phyloP scores from a whole-genome alignment of 2,797 vertebrate species.

The Thaleichthys pacificus region DNA sequence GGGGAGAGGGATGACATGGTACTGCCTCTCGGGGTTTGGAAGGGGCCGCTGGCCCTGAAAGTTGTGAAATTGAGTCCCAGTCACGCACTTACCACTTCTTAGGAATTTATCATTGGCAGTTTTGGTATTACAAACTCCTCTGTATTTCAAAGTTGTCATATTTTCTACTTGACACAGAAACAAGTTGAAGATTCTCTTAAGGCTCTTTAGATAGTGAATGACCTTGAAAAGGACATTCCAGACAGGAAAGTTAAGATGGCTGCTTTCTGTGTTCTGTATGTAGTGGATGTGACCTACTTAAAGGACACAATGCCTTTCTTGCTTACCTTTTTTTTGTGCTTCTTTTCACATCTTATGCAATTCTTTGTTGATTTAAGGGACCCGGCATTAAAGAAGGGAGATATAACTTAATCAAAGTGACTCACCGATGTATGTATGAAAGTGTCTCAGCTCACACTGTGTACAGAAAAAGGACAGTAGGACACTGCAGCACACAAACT shows the following conservation, averaged over 20 bases:
- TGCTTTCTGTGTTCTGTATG: slow-evolving; percentile 1
- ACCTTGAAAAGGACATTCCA: slow-evolving; percentile 48
- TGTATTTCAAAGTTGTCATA: too few relatives aligned
- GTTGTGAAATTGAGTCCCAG: slow-evolving; percentile 8
- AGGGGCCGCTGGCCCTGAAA: slow-evolving; percentile 10
- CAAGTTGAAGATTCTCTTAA: background rate
- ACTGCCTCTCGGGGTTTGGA: slow-evolving; percentile 1
- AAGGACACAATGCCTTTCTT: background rate
- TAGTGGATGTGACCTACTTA: slow-evolving; percentile 53
- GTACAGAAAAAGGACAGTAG: slow-evolving; percentile 29
- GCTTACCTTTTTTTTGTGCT: background rate
- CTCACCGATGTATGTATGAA: background rate
- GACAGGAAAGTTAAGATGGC: slow-evolving; percentile 32
- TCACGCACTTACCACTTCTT: background rate
- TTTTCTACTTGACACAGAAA: slow-evolving; percentile 11
- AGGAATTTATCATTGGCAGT: background rate
- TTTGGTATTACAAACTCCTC: background rate
- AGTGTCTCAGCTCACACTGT: slow-evolving; percentile 23
- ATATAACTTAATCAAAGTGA: slow-evolving; percentile 2
- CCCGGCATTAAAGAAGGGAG: slow-evolving; percentile 4
- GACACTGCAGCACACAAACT: slow-evolving; percentile 62
- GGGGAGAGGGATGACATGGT: too few relatives aligned
- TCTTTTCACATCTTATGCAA: slow-evolving; percentile 16
- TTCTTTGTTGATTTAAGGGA: background rate
- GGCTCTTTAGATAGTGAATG: slow-evolving; percentile 37